phyloP scores from a whole-genome alignment of 1,140 invertebrate genomes.

The Drosophila pseudoananassae region DNA sequence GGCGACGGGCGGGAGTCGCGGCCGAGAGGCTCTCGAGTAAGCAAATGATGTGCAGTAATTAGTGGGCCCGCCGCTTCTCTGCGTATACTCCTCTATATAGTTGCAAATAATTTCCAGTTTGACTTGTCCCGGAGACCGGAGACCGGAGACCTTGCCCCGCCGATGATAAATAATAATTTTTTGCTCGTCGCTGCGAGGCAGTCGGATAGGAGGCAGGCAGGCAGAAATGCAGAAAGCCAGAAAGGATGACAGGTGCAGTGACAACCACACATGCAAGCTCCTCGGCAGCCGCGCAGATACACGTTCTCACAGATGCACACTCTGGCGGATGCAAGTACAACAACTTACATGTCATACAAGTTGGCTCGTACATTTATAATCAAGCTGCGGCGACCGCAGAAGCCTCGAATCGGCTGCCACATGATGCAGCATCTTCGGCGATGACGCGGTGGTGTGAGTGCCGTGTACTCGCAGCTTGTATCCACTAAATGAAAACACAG shows the following conservation, averaged over 20 bases:
- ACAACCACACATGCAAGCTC: constrained; percentile 64
- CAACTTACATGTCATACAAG: constrained; percentile 76
- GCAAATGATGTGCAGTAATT: constrained; percentile 82
- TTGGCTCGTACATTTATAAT: constrained; percentile 75
- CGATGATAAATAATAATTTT: constrained; percentile 77
- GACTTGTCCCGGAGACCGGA: constrained; percentile 42
- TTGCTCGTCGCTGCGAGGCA: constrained; percentile 5
- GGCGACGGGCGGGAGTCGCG: constrained; percentile 34
- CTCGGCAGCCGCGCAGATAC: constrained; percentile 6
- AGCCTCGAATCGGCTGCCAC: constrained; percentile 39
- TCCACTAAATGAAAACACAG: constrained; percentile 81
- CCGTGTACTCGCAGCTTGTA: constrained; percentile 55
- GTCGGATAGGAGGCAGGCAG: neutral
- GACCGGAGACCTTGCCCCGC: constrained; percentile 43
- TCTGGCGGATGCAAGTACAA: constrained; percentile 30
- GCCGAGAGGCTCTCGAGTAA: constrained; percentile 66
- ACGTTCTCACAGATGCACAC: constrained; percentile 39
- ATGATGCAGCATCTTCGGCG: constrained; percentile 77
- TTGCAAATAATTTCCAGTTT: constrained; percentile 39
- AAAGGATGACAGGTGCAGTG: constrained; percentile 78
- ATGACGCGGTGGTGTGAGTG: constrained; percentile 25
- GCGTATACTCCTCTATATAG: constrained; percentile 7
- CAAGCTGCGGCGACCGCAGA: constrained; percentile 67
- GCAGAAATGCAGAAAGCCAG: constrained; percentile 37
- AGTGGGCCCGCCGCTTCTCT: constrained; percentile 50